Conservation (phyloP, 2,888 invertebrate species). For the Syritta pipiens region DNA sequence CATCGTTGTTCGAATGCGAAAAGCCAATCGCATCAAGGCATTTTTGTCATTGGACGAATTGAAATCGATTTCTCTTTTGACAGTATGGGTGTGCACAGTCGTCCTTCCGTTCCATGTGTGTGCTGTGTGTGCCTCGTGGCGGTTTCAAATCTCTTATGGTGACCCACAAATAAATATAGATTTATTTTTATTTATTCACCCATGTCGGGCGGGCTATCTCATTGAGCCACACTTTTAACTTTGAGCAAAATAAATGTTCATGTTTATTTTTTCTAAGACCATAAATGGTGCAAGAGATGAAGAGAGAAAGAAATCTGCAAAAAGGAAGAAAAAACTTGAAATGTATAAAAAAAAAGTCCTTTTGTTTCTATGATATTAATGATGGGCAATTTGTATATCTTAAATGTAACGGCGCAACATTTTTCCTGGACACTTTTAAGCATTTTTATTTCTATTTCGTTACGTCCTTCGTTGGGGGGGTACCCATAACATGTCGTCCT, state of each 20-base stretch:
- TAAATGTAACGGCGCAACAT: constrained; percentile 60
- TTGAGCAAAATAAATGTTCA: constrained; percentile 30
- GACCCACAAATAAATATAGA: constrained; percentile 46
- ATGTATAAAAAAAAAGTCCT: constrained; percentile 47
- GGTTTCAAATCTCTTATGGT: constrained; percentile 24
- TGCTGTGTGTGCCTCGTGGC: no score
- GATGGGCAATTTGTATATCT: constrained; percentile 63
- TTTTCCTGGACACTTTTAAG: constrained; percentile 50
- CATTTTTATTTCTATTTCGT: constrained; percentile 37
- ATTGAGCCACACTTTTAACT: constrained; percentile 39
- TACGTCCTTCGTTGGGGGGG: constrained; percentile 48
- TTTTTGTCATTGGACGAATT: constrained; percentile 18
- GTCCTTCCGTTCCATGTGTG: neutral
- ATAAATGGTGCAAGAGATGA: neutral
- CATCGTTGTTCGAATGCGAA: constrained; percentile 22
- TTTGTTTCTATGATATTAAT: constrained; percentile 66
- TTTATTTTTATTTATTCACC: constrained; percentile 50
- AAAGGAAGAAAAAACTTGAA: constrained; percentile 46
- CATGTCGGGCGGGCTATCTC: constrained; percentile 46
- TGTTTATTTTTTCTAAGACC: constrained; percentile 30
- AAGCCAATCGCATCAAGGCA: constrained; percentile 42
- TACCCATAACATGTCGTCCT: constrained; percentile 59
- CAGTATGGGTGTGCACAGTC: neutral
- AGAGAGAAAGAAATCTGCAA: constrained; percentile 16
- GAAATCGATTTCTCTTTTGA: constrained; percentile 22